A percentile compares a stretch with the other conserved stretches of the same genome.
phyloP scores from a whole-genome alignment of 2,797 vertebrate species.

The Melanotaenia boesemani region DNA sequence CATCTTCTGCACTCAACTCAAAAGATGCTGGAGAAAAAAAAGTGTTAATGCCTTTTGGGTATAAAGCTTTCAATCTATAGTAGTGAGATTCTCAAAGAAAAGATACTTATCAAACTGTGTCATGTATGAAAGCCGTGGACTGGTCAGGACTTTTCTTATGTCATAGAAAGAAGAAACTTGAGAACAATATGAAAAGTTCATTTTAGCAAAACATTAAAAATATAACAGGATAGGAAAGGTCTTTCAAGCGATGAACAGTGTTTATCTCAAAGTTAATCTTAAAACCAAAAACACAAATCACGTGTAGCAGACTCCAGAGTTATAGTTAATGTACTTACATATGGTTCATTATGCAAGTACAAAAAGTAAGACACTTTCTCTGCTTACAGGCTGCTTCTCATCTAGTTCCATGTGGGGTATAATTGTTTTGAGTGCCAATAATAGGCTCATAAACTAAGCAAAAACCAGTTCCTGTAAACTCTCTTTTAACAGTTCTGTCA shows the following conservation, averaged over 20 bases:
- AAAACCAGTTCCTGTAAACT: background rate
- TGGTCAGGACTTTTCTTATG: too few relatives aligned
- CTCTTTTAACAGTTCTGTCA: background rate
- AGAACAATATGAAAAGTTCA: too few relatives aligned
- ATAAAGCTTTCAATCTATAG: background rate
- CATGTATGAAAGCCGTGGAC: background rate
- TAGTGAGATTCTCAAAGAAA: background rate
- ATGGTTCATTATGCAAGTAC: too few relatives aligned
- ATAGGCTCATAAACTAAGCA: too few relatives aligned
- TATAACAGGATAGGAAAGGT: too few relatives aligned
- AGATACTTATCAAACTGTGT: background rate
- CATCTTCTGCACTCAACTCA: background rate
- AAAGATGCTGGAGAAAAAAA: background rate
- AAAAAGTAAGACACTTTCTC: background rate
- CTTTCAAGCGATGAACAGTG: too few relatives aligned
- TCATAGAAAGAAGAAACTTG: too few relatives aligned
- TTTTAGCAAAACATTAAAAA: too few relatives aligned
- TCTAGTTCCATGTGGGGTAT: background rate
- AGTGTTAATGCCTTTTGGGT: background rate
- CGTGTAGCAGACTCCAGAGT: background rate
- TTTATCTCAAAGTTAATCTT: too few relatives aligned
- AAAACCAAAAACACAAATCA: background rate
- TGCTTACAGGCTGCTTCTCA: background rate
- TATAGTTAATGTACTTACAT: background rate
- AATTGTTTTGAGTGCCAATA: too few relatives aligned